Evolutionary conservation across 2,113 vertebrate species (phyloP), one percentile per base, ranked within the genome.

Genomic region (Labrus mixtus): DNA sequence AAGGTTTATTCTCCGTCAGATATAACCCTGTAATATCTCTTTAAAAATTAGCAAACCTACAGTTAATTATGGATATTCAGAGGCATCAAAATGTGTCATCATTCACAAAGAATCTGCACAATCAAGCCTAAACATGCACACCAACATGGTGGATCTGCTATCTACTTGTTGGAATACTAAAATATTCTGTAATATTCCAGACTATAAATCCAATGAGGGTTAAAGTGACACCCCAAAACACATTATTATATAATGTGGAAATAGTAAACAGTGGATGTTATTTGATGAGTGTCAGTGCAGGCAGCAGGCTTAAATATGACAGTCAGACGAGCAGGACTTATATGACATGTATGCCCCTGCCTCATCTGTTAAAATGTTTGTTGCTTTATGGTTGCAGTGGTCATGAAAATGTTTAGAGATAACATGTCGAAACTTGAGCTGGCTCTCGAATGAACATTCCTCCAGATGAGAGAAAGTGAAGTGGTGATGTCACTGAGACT

Each of bases 391-490:
- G 58, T 41, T 37, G 45, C 13, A 11, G 4, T 5, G 19, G 23
- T n/a, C 36, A 48, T 23, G 59, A 17, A 11, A 1, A 48, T 16
- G 8, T 8, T 48, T 19, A 15, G 33, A 55, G 59, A 70, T 17
- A 23, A 83, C 73, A 1, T 81, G 80, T 70, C 46, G 4, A 45
- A 68, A 85, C 85, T 2, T 20, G 73, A 76, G 68, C n/a, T 6
- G 46, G 33, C 20, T 37, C 61, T 25, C 7, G 29, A 12, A 37
- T 10, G 48, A 76, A 73, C 81, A 84, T 84, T 78, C 79, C 68
- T 78, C 55, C 50, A 10, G 10, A 48, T 25, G 25, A 43, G 23
- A 85, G 78, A 87, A 64, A 2, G 79, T 8, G 29, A 10, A 51
- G 4, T 2, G 55, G 37, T 1, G 46, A 22, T 4, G 23, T 53